Base-by-base conservation (phyloP, 2,113 vertebrate species). In the Oxyura jamaicensis region DNA sequence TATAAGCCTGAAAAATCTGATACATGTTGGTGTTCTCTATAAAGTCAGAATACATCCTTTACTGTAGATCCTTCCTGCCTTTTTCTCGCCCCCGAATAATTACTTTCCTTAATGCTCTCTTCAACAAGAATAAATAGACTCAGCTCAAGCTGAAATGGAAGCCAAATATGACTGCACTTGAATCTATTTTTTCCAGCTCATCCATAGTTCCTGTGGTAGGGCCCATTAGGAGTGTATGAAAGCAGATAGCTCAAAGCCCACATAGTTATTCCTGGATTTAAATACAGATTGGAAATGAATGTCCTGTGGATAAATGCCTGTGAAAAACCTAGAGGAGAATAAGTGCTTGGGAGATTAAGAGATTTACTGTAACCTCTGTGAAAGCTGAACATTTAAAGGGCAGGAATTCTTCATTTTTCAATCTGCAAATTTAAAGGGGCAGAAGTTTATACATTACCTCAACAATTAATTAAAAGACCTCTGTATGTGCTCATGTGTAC, bases 291-390 rank as follows among this genome's bases (percentile, higher is more conserved):
- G 75, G 85, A 88, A 72, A 95, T 76, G 65, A 95, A 96, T 78
- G 68, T 77, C 56, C 79, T 69, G 31, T 46, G 82, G 81, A 97
- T 97, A 96, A 92, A 86, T 92, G 74, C 81, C 80, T 86, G 58
- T 83, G 73, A 94, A 84, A 82, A 96, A 95, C 83, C 72, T 76
- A 79, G 74, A 95, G 46, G 63, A 96, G 39, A 93, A 29, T 94
- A 97, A 97, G 77, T 93, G 79, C 53, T 93, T 71, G 86, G 60
- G 85, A 94, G 95, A 97, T 97, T 96, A 97, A 97, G 79, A 97
- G 91, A 97, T 91, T 92, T 96, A 92, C 83, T 96, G 71, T 95
- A 96, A 96, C 67, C 36, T 80, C 86, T 84, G 58, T 93, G 65
- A 86, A 97, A 96, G 84, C 77, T 71, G 95, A 91, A 82, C 83